phyloP scores from a whole-genome alignment of 2,113 vertebrate genomes.

The Melozone crissalis region DNA sequence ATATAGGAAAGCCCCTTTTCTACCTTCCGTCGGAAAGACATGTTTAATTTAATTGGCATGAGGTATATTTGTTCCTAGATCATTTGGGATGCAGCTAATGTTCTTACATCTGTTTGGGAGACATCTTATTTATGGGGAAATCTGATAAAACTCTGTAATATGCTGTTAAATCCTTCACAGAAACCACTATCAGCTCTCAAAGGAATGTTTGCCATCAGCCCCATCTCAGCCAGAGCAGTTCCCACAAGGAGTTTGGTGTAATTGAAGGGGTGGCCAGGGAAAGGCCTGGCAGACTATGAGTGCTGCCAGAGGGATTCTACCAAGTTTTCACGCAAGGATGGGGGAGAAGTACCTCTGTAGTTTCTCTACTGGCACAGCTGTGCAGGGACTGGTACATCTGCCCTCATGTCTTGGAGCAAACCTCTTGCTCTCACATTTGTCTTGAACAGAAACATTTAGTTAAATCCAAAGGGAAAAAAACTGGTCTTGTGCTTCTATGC shows the following conservation, averaged over 20 bases:
- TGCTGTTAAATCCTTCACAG: background rate
- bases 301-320: background rate
- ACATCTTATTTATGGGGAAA: background rate
- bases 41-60: background rate
- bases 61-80: background rate
- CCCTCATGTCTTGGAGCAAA: background rate
- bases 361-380: background rate
- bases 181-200: background rate
- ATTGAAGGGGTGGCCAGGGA: background rate
- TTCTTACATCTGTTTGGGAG: background rate
- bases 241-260: background rate
- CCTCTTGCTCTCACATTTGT: background rate
- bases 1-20: background rate
- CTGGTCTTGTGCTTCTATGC: background rate
- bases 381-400: background rate
- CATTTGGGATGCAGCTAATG: background rate
- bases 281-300: background rate
- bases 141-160: background rate
- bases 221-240: background rate
- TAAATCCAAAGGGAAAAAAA: background rate
- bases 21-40: background rate
- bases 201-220: background rate
- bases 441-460: background rate
- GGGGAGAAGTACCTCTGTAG: background rate
- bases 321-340: background rate